Conservation (phyloP, 2,797 vertebrate genomes). For the Artibeus lituratus region DNA sequence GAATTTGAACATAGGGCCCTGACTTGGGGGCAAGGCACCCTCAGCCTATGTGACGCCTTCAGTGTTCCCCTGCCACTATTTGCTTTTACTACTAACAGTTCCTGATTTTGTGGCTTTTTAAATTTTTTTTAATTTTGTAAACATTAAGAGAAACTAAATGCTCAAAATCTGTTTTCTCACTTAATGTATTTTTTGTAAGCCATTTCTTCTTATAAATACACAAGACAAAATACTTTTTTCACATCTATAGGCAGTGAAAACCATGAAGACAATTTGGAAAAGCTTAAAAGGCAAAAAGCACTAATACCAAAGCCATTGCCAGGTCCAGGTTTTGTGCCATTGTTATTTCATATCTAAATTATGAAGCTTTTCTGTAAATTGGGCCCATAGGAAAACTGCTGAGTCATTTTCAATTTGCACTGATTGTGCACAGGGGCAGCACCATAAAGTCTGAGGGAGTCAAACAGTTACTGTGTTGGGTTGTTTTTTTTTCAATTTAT, state of each 20-base stretch:
- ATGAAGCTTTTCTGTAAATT: conserved; percentile 15
- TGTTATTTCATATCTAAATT: neutral
- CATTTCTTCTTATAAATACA: neutral
- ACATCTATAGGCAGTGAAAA: neutral
- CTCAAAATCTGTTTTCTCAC: neutral
- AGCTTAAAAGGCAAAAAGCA: neutral
- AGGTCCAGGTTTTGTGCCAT: neutral
- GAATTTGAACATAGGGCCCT: neutral
- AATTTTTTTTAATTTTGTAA: neutral
- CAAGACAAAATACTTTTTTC: neutral
- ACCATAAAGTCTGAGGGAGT: neutral
- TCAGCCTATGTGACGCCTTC: neutral
- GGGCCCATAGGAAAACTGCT: neutral
- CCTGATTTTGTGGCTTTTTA: neutral
- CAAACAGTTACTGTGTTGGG: rapidly evolving
- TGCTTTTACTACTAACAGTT: neutral
- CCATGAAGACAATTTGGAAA: neutral
- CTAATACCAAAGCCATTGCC: neutral
- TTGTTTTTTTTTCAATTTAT: neutral
- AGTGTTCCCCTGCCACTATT: neutral
- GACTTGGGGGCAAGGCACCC: neutral
- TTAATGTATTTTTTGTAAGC: neutral
- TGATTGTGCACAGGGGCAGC: neutral
- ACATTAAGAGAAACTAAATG: neutral
- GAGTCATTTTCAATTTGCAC: conserved; percentile 8